Evolutionary conservation across 2,888 invertebrate species (phyloP).

Genomic region (Drosophila helvetica): DNA sequence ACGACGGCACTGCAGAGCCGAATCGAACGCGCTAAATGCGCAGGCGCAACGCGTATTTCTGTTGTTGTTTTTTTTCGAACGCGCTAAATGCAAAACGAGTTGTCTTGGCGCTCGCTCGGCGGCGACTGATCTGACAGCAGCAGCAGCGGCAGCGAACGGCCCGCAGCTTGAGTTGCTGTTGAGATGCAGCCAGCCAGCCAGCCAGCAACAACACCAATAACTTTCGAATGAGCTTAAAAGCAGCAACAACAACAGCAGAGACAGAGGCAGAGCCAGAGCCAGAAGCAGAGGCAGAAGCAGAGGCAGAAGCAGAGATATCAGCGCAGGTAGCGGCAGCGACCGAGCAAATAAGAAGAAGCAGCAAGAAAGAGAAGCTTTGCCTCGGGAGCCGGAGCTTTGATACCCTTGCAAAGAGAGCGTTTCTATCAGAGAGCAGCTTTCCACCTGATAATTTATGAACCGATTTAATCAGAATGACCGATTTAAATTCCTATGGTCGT

Average conservation of each 20-base stretch:
- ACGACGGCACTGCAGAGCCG: constrained; percentile 25
- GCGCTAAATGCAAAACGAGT: constrained; percentile 32
- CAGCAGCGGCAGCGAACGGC: constrained; percentile 29
- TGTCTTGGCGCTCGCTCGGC: constrained; percentile 74
- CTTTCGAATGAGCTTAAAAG: constrained; percentile 73
- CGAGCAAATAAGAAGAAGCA: constrained; percentile 11
- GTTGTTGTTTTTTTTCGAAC: too few species aligned
- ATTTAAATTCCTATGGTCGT: too few species aligned
- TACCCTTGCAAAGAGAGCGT: not conserved
- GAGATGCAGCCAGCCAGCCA: constrained; percentile 59
- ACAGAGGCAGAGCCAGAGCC: constrained; percentile 12
- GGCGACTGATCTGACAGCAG: constrained; percentile 63
- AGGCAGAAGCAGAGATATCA: constrained; percentile 7
- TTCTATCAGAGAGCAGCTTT: too few species aligned
- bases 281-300: constrained; percentile 19
- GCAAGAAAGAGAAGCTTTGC: constrained; percentile 8
- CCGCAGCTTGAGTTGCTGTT: constrained; percentile 31
- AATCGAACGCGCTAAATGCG: constrained; percentile 9
- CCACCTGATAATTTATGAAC: too few species aligned
- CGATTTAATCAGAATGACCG: too few species aligned
- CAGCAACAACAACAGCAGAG: constrained; percentile 22
- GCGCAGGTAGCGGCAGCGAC: constrained; percentile 2
- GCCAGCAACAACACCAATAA: constrained; percentile 45
- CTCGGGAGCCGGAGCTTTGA: constrained; percentile 12
- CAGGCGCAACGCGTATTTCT: too few species aligned